Percentiles rank a stretch among this genome's conserved stretches.
These are phyloP conservation scores for Hydrozoanthus tunicans DNA, from an alignment of 64 coral and sea anemone genomes.

Conservation along the genomic window DNA sequence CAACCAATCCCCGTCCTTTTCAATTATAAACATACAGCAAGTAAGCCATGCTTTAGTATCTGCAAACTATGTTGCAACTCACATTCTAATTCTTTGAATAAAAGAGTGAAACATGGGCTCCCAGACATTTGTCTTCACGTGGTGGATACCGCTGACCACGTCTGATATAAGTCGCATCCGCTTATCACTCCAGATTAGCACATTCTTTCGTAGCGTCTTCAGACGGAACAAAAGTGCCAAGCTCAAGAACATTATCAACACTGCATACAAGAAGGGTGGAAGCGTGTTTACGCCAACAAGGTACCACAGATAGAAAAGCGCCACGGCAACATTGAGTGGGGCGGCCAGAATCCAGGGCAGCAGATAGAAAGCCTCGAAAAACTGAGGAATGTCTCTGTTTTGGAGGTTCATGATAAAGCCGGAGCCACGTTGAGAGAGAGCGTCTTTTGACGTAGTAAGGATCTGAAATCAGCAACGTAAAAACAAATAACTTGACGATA, in stretches of 20 bases:
- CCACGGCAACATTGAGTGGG: neutral
- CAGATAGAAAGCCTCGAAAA: neutral
- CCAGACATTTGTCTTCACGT: constrained; percentile 45
- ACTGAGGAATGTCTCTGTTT: constrained; percentile 30
- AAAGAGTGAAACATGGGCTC: constrained; percentile 4
- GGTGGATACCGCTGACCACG: constrained; percentile 40
- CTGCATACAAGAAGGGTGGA: neutral
- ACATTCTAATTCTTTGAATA: constrained; percentile 24
- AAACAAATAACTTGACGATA: neutral
- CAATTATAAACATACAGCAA: neutral
- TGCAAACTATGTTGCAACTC: neutral
- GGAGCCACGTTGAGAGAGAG: neutral
- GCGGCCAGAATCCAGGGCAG: constrained; percentile 25
- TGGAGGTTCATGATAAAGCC: constrained; percentile 16
- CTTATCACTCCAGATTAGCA: constrained; percentile 16
- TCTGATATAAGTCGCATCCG: constrained; percentile 45
- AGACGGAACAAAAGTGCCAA: neutral
- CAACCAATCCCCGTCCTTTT: neutral
- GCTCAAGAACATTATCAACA: neutral
- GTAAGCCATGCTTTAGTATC: neutral
- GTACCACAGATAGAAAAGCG: neutral
- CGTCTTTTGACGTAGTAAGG: constrained; percentile 7
- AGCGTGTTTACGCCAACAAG: neutral
- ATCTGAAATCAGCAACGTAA: neutral
- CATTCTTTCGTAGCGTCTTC: constrained; percentile 7